Evolutionary conservation across 2,113 vertebrate species (phyloP), one percentile per base, ranked within the genome.

Genomic region (Physeter macrocephalus): DNA sequence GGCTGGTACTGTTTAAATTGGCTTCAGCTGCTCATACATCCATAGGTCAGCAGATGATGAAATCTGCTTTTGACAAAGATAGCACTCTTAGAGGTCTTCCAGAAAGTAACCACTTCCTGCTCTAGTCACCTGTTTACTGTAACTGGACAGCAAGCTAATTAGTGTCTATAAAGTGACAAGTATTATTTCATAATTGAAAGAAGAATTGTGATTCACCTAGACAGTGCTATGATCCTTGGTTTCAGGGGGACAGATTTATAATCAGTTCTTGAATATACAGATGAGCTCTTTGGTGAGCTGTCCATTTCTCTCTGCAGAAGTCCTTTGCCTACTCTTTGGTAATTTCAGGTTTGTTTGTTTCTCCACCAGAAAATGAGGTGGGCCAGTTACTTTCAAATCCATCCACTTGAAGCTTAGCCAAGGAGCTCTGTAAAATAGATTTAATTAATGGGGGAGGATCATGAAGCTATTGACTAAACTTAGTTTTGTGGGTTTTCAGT

Each of bases 381-480:
- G 83, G 39, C 77, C 86, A 88, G 72, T 82, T 59, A 64, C 82
- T 29, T 85, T 77, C 41, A 31, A 88, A 82, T 92, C 86, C 8
- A 57, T 90, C 59, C 49, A 61, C 49, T 81, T 89, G 91, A 89
- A 49, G 87, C 83, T 77, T 81, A 90, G 90, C 96, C 87, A 95
- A 74, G 31, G 64, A 77, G 52, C 54, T 92, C 88, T 96, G 84
- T 93, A 66, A 93, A 97, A 77, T 77, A 95, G 80, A 80, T 46
- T 69, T 69, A 69, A 54, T 86, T 86, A 66, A 89, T 91, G 87
- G 59, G 59, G 85, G 67, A 95, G 85, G 83, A 66, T 66, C 36
- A 21, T 69, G 71, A 92, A 57, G 61, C 75, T 57, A 41, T 72
- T 66, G 36, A 89, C 75, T 95, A 46, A 90, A 82, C 80, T 94